Evolutionary conservation across 2,797 vertebrate genomes (phyloP).

Genomic region (Tiaroga cobitis): DNA sequence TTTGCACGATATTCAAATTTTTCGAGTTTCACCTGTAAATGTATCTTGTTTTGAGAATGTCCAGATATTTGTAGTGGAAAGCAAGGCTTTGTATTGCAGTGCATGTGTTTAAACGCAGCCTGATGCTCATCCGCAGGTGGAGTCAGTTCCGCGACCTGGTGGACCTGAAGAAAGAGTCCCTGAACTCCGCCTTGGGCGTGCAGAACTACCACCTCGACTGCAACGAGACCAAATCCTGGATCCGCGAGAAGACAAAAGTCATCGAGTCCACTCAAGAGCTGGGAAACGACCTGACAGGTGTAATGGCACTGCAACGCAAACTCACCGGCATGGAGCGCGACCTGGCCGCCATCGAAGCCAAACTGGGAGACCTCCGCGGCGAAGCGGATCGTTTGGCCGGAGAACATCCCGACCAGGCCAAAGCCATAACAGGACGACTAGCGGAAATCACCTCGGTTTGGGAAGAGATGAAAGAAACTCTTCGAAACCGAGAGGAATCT

Average conservation of each 20-base stretch:
- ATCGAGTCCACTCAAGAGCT: slow-evolving; percentile 98
- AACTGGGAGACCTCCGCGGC: slow-evolving; percentile 90
- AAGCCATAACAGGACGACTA: slow-evolving; percentile 89
- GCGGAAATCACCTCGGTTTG: slow-evolving; percentile 90
- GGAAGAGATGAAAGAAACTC: slow-evolving; percentile 96
- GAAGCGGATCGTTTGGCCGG: slow-evolving; percentile 90
- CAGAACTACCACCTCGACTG: slow-evolving; percentile 99
- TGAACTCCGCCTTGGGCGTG: slow-evolving; percentile 93
- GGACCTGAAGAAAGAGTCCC: slow-evolving; percentile 94
- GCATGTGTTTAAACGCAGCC: background rate
- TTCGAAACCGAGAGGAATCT: slow-evolving; percentile 93
- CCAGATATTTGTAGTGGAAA: no score
- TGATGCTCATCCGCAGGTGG: slow-evolving; percentile 80
- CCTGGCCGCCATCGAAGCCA: slow-evolving; percentile 94
- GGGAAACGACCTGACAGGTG: slow-evolving; percentile 94
- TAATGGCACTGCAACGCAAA: slow-evolving; percentile 98
- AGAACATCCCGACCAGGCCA: slow-evolving; percentile 92
- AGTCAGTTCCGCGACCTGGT: slow-evolving; percentile 97
- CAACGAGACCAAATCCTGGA: slow-evolving; percentile 99
- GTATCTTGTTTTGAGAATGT: no score
- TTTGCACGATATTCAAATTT: no score
- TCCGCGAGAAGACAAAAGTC: slow-evolving; percentile 99
- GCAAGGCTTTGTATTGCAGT: background rate
- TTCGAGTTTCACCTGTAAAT: no score
- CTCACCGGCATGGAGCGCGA: slow-evolving; percentile 97